A percentile compares a stretch with the other conserved stretches of the same genome.
These are phyloP conservation scores for Heliconius ethilla DNA, from an alignment of 2,888 invertebrate genomes.

Conservation along the genomic window DNA sequence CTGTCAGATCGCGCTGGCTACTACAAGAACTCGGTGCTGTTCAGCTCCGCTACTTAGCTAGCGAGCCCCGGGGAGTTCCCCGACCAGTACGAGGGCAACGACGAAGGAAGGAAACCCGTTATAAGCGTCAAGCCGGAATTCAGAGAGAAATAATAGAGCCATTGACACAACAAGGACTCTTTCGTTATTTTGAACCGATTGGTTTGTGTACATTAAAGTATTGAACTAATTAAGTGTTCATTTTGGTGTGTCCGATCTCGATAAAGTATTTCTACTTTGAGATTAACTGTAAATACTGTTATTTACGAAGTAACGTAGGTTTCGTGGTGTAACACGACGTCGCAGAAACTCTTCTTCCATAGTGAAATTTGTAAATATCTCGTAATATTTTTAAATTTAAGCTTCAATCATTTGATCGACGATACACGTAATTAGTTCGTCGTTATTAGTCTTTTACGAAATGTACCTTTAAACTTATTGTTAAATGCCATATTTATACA, in stretches of 20 bases:
- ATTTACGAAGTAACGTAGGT: conserved; percentile 67
- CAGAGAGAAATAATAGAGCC: conserved; percentile 70
- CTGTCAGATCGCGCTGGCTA: conserved; percentile 91
- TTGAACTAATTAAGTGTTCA: conserved; percentile 61
- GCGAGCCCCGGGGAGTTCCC: conserved; percentile 71
- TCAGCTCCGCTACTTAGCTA: conserved; percentile 92
- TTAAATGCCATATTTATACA: conserved; percentile 81
- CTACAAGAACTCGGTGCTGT: conserved; percentile 94
- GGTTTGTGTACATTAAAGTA: conserved; percentile 51
- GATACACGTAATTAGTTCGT: conserved; percentile 77
- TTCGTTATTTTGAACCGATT: conserved; percentile 47
- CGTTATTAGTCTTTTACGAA: conserved; percentile 77
- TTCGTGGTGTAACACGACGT: conserved; percentile 65
- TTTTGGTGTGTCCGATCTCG: conserved; percentile 65
- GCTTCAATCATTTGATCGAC: conserved; percentile 73
- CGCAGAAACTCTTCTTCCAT: conserved; percentile 77
- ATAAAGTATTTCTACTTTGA: conserved; percentile 63
- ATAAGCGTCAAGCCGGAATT: conserved; percentile 82
- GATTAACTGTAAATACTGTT: conserved; percentile 79
- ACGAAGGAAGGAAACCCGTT: conserved; percentile 76
- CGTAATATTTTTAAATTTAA: conserved; percentile 68
- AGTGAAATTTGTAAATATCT: conserved; percentile 81
- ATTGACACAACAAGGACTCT: conserved; percentile 32
- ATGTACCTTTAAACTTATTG: conserved; percentile 77
- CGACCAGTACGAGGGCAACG: conserved; percentile 68